These are phyloP conservation scores for Epiblema foenella DNA, from an alignment of 2,888 invertebrate species.

Conservation along the genomic window DNA sequence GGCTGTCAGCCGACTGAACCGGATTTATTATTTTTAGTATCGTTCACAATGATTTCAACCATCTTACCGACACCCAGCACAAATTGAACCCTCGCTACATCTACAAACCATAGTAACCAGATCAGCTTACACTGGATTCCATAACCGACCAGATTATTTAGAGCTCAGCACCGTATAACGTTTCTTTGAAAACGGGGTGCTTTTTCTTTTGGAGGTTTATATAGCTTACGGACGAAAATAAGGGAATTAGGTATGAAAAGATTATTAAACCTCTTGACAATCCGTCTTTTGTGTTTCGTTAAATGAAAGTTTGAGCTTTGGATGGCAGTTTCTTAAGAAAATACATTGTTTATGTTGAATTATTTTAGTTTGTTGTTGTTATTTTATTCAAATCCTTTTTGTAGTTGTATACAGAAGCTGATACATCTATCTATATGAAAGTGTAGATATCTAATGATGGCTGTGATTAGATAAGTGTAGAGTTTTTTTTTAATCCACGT, in stretches of 20 bases:
- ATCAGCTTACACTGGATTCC: not conserved
- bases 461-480: too few relatives aligned
- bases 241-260: slow-evolving; percentile 44
- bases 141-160: slow-evolving; percentile 6
- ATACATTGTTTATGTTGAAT: not conserved
- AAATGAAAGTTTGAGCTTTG: slow-evolving; percentile 36
- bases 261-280: slow-evolving; percentile 44
- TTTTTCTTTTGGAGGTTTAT: slow-evolving; percentile 23
- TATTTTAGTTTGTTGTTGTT: not conserved
- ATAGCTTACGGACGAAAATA: slow-evolving; percentile 37
- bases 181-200: slow-evolving; percentile 10
- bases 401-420: too few relatives aligned
- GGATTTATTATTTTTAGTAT: slow-evolving; percentile 84
- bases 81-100: not conserved
- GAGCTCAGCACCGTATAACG: not conserved
- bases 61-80: slow-evolving; percentile 55
- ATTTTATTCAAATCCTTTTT: not conserved
- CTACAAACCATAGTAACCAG: not conserved
- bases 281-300: slow-evolving; percentile 38
- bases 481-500: too few relatives aligned
- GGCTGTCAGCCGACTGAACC: slow-evolving; percentile 81
- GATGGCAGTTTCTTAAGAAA: slow-evolving; percentile 23
- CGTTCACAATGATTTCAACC: slow-evolving; percentile 69
- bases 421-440: too few relatives aligned
- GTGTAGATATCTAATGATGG: too few relatives aligned